Conservation (phyloP, 1,140 invertebrate species). For the Eubasilissa regina region DNA sequence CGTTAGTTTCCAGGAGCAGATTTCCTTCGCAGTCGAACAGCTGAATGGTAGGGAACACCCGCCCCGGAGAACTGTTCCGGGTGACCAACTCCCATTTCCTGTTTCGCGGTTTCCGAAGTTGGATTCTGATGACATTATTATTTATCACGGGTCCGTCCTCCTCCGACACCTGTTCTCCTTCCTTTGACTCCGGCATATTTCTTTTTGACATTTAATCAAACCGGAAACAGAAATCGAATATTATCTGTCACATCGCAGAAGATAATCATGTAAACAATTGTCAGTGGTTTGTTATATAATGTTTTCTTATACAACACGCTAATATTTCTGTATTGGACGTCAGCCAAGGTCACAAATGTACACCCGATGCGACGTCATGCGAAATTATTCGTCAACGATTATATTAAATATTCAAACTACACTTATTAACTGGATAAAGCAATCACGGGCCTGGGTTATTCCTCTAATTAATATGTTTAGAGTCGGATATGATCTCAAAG, state of each 20-base stretch:
- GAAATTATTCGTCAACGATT: constrained; percentile 30
- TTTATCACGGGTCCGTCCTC: constrained; percentile 69
- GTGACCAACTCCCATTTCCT: constrained; percentile 71
- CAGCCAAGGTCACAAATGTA: constrained; percentile 56
- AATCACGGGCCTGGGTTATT: background rate
- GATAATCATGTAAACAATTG: background rate
- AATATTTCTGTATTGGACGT: constrained; percentile 53
- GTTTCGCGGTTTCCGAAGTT: constrained; percentile 67
- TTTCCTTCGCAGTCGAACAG: constrained; percentile 72
- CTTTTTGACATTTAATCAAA: background rate
- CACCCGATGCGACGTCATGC: constrained; percentile 24
- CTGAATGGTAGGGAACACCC: constrained; percentile 70
- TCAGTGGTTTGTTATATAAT: constrained; percentile 52
- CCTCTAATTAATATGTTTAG: no score
- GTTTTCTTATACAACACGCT: constrained; percentile 23
- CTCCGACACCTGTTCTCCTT: constrained; percentile 64
- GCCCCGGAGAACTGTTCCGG: constrained; percentile 67
- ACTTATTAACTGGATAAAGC: background rate
- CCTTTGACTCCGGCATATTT: constrained; percentile 49
- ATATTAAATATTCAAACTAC: constrained; percentile 9
- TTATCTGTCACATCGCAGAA: background rate
- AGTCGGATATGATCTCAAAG: background rate
- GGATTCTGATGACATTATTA: constrained; percentile 71
- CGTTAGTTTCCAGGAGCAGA: constrained; percentile 71
- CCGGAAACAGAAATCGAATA: background rate